These are phyloP conservation scores for Barbus barbus DNA, from an alignment of 2,113 vertebrate genomes.

Conservation along the genomic window DNA sequence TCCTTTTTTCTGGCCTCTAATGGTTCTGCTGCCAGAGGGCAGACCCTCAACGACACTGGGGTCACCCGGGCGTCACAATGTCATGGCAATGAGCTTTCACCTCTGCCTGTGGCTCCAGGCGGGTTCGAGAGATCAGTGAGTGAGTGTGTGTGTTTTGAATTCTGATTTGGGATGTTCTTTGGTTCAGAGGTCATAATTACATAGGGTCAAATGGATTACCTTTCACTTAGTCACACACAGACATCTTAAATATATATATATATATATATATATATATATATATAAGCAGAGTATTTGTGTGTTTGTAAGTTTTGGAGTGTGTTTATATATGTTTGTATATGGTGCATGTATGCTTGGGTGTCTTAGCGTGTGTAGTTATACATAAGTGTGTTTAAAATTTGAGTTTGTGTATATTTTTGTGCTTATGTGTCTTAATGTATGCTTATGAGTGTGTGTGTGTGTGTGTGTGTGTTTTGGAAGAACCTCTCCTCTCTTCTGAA, in stretches of 20 bases:
- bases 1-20: conserved; percentile 41
- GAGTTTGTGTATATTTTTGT: conserved; percentile 20
- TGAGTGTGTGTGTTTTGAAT: conserved; percentile 27
- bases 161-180: conserved; percentile 46
- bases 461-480: conserved; percentile 35
- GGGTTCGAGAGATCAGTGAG: conserved; percentile 36
- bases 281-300: neutral
- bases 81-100: conserved; percentile 48
- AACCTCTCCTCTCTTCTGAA: conserved; percentile 32
- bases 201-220: conserved; percentile 49
- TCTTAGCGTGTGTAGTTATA: neutral
- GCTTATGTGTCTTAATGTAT: neutral
- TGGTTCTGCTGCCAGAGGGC: conserved; percentile 46
- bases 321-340: neutral
- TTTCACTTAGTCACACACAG: conserved; percentile 34
- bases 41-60: conserved; percentile 13
- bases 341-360: neutral
- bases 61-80: conserved; percentile 43
- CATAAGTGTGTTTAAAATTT: conserved; percentile 16
- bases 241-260: neutral
- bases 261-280: too few species aligned
- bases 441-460: neutral
- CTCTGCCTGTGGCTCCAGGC: conserved; percentile 41
- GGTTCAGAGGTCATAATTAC: conserved; percentile 45
- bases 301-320: neutral